Evolutionary conservation across 2,113 vertebrate genomes (phyloP).

Genomic region (Alces alces): DNA sequence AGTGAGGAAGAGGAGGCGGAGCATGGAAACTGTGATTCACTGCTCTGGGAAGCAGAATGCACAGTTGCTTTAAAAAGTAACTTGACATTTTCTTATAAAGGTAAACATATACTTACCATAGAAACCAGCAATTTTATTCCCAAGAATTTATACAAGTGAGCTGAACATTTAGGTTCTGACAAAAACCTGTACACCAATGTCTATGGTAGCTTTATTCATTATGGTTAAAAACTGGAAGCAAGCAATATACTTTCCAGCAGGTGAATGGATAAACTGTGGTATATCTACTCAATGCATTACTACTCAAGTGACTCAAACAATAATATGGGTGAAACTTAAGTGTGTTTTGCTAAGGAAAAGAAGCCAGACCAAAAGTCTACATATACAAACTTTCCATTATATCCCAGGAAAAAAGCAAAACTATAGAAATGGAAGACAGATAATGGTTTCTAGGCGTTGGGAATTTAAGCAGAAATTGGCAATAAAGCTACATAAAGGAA

Average conservation of each 20-base stretch:
- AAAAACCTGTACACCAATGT: neutral
- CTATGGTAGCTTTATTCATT: neutral
- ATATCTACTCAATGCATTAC: neutral
- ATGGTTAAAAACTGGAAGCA: neutral
- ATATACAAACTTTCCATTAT: neutral
- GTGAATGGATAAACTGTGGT: neutral
- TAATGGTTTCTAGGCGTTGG: neutral
- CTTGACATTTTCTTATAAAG: neutral
- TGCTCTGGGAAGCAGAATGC: neutral
- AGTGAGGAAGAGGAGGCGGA: neutral
- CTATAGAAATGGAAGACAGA: neutral
- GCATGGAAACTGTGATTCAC: too few species aligned
- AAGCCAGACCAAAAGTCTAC: neutral
- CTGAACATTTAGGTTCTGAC: neutral
- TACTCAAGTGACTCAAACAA: neutral
- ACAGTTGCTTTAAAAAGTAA: neutral
- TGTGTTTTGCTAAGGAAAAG: neutral
- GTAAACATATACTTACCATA: neutral
- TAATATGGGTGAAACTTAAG: neutral
- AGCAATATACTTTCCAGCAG: neutral
- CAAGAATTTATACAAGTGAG: neutral
- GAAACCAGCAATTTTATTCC: neutral
- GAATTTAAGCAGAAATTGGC: neutral
- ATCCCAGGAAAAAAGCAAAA: neutral
- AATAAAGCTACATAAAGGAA: neutral